Evolutionary conservation across 2,797 vertebrate species (phyloP).

Genomic region (Gambusia yucatana): DNA sequence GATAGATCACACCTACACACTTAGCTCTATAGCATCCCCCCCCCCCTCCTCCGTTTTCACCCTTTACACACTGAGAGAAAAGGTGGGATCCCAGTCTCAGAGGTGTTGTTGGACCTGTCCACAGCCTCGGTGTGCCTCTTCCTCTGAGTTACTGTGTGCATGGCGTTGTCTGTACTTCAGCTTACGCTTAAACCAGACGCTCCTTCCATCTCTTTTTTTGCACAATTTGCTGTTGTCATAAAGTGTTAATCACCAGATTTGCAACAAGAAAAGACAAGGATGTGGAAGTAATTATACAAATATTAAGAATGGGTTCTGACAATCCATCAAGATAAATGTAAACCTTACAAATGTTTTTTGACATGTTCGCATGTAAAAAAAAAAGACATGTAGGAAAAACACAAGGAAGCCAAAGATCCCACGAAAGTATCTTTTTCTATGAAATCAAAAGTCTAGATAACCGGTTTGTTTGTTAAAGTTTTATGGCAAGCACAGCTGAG

Average conservation of each 20-base stretch:
- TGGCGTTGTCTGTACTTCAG: slow-evolving; percentile 4
- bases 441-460: slow-evolving; percentile 81
- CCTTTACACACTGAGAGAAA: slow-evolving; percentile 46
- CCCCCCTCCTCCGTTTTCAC: slow-evolving; percentile 59
- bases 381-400: neutral
- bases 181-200: slow-evolving; percentile 1
- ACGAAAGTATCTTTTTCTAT: neutral
- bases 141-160: slow-evolving; percentile 17
- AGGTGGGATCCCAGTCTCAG: slow-evolving; percentile 66
- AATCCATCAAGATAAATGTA: neutral
- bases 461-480: slow-evolving; percentile 72
- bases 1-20: slow-evolving; percentile 73
- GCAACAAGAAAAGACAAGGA: neutral
- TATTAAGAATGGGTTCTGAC: neutral
- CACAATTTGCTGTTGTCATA: neutral
- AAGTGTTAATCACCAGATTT: neutral
- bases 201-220: neutral
- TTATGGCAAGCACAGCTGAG: slow-evolving; percentile 78
- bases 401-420: neutral
- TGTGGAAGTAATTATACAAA: neutral
- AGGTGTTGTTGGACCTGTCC: slow-evolving; percentile 73
- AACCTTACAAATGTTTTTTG: neutral
- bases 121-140: slow-evolving; percentile 32
- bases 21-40: slow-evolving; percentile 74
- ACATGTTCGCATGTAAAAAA: neutral